These are phyloP conservation scores for Anguilla megastoma DNA, from an alignment of 2,797 vertebrate genomes.

Conservation along the genomic window DNA sequence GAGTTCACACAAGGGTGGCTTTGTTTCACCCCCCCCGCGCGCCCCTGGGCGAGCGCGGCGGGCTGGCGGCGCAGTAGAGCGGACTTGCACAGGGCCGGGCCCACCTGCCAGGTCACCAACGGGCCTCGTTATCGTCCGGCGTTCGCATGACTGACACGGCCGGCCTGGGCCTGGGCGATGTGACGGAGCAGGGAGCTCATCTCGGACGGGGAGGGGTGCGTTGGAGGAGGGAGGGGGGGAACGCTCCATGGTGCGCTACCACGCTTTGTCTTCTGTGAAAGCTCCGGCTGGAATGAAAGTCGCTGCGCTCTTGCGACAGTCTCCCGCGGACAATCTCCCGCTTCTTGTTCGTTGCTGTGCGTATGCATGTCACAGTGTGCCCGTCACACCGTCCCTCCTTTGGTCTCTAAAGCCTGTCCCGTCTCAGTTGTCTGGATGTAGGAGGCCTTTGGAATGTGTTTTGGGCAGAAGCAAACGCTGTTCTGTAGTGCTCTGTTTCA, in stretches of 20 bases:
- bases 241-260: not conserved
- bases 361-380: not conserved
- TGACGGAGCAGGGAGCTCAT: constrained; percentile 33
- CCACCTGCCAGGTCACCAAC: constrained; percentile 25
- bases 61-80: constrained; percentile 7
- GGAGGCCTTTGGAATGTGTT: not conserved
- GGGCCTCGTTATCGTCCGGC: constrained; percentile 27
- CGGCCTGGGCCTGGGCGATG: not conserved
- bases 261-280: too few relatives aligned
- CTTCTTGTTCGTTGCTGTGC: not conserved
- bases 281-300: not conserved
- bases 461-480: not conserved
- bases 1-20: constrained; percentile 36
- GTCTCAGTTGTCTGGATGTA: constrained; percentile 3
- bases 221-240: constrained; percentile 10
- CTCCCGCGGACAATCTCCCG: not conserved
- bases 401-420: constrained; percentile 12
- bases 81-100: constrained; percentile 15
- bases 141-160: constrained; percentile 38
- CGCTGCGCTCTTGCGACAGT: not conserved
- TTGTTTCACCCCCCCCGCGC: constrained; percentile 17
- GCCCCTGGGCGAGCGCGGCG: not conserved
- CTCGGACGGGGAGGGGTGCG: constrained; percentile 27
- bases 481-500: not conserved
- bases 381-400: not conserved